These are phyloP conservation scores for Rhabdomys pumilio DNA, from an alignment of 2,797 vertebrate genomes.

Conservation along the genomic window DNA sequence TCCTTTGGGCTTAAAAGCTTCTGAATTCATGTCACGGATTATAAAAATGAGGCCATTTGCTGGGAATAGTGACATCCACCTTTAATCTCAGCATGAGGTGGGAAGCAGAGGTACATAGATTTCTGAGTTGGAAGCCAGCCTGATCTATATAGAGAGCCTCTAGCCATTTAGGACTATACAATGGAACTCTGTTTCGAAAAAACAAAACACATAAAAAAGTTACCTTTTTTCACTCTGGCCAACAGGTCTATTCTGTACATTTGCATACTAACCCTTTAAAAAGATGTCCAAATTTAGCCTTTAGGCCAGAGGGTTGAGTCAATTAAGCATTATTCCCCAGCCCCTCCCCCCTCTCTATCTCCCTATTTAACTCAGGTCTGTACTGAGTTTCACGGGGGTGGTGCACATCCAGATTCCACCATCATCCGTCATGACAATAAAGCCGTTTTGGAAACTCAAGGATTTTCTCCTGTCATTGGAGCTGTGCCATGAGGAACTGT, in stretches of 20 bases:
- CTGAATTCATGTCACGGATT: neutral
- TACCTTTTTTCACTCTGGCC: neutral
- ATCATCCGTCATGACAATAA: too few relatives aligned
- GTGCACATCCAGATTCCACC: too few relatives aligned
- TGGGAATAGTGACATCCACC: neutral
- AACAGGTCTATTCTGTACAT: neutral
- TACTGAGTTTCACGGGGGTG: too few relatives aligned
- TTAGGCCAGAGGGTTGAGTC: too few relatives aligned
- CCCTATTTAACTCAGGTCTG: too few relatives aligned
- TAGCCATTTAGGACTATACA: neutral
- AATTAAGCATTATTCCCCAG: too few relatives aligned
- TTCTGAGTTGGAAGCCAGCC: neutral
- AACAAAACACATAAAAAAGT: neutral
- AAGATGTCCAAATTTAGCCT: neutral
- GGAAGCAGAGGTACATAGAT: too few relatives aligned
- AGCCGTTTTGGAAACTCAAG: too few relatives aligned
- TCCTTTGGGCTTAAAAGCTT: constrained; percentile 13
- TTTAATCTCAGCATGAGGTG: neutral
- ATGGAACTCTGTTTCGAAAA: neutral
- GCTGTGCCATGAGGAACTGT: too few relatives aligned
- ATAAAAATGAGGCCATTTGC: neutral
- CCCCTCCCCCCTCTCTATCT: too few relatives aligned
- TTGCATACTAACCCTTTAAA: neutral
- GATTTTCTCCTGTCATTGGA: too few relatives aligned
- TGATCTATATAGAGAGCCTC: too few relatives aligned